Base-by-base conservation (phyloP, 2,113 vertebrate genomes). In the Tupaia chinensis region DNA sequence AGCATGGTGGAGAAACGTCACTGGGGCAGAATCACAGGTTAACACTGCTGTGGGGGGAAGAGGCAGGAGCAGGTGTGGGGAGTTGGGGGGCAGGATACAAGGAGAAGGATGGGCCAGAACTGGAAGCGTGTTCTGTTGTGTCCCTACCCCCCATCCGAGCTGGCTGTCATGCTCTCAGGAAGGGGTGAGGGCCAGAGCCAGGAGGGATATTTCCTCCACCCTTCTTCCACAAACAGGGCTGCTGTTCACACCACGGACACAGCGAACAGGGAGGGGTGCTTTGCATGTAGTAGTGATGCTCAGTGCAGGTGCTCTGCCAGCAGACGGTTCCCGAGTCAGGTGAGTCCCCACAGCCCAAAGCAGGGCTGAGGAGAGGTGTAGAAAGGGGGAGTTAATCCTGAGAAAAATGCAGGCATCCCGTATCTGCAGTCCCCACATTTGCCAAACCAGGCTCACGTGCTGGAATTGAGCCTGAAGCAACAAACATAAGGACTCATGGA, bases 141-240 rank as follows among this genome's bases (percentile, higher is more conserved):
- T 58, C 27, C 11, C n/a, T 14, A 6, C 16, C 2, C n/a, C 7
- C 5, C 19, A 29, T 19, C 27, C 68, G 89, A 34, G 11, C 6
- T 13, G 29, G 2, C 54, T n/a, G 2, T 22, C 27, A 1, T 1
- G 65, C 25, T 44, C 10, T 25, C 44, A 20, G 80, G 23, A 16
- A 44, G 14, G 34, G 29, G 27, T 9, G 2, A 7, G 17, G 7
- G 3, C 20, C 63, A 22, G n/a, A 32, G 70, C 5, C 1, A 23
- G 34, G 32, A 44, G 2, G 0, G 12, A 14, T 2, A 0, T 29
- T 2, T 25, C 56, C 10, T 14, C 44, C 16, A 20, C 4, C 10
- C 7, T 0, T 19, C 2, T 56, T 65, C 29, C 53, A 10, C 1
- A 2, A 58, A 63, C 20, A 53, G 7, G 25, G 25, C 9, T 6